These are phyloP conservation scores for Venturia canescens DNA, from an alignment of 1,140 invertebrate genomes.

Conservation along the genomic window DNA sequence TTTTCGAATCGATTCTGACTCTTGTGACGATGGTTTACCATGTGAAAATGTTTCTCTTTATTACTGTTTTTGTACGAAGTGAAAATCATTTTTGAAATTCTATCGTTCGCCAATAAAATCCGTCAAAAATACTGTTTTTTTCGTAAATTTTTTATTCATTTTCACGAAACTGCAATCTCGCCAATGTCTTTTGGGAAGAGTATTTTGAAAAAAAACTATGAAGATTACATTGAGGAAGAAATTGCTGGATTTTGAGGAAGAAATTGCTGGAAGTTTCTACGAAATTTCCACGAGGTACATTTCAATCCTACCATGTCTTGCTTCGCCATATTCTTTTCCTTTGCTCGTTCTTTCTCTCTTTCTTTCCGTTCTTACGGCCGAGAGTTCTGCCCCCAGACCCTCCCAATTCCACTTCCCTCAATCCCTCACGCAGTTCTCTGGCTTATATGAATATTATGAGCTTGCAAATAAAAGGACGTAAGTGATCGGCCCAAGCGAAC, in stretches of 20 bases:
- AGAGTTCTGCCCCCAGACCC: conserved; percentile 39
- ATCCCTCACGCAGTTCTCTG: conserved; percentile 12
- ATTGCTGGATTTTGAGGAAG: not conserved
- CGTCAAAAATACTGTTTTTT: too few relatives aligned
- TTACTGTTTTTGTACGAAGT: too few relatives aligned
- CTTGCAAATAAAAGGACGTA: not conserved
- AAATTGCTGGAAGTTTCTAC: not conserved
- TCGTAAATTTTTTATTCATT: too few relatives aligned
- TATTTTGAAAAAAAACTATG: not conserved
- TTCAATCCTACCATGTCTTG: not conserved
- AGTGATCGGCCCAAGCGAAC: not conserved
- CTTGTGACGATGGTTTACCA: too few relatives aligned
- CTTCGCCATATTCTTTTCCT: conserved; percentile 40
- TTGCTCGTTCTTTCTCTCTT: conserved; percentile 25
- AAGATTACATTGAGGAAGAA: not conserved
- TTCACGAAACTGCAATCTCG: not conserved
- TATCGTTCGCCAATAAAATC: too few relatives aligned
- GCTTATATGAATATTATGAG: not conserved
- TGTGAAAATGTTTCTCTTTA: too few relatives aligned
- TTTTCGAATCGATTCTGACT: not conserved
- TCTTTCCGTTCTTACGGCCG: conserved; percentile 34
- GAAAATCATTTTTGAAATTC: too few relatives aligned
- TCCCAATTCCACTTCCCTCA: conserved; percentile 43
- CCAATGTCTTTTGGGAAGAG: too few relatives aligned
- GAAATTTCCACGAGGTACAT: not conserved